A percentile compares a stretch with the other conserved stretches of the same genome.
Conservation (phyloP, 37 sponge, comb jelly and placozoan species). For the Bolinopsis microptera region DNA sequence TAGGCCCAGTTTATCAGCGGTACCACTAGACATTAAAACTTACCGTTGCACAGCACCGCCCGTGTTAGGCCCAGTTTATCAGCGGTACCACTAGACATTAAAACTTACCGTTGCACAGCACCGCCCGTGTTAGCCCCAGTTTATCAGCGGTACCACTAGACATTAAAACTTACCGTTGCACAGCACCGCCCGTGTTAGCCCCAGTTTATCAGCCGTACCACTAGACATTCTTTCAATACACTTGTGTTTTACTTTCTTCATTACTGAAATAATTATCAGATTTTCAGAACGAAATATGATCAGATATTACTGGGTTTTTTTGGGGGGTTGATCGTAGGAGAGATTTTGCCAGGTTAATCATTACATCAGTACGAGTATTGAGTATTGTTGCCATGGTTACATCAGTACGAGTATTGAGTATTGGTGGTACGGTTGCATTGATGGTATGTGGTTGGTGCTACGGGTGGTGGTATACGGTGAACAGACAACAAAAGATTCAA, state of each 20-base stretch:
- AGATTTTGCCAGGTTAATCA: too few relatives aligned
- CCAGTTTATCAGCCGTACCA: slow-evolving; percentile 90
- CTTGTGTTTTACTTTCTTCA: slow-evolving; percentile 93
- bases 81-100: slow-evolving; percentile 90
- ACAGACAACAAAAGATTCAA: too few relatives aligned
- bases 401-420: too few relatives aligned
- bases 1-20: slow-evolving; percentile 92
- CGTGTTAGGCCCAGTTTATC: slow-evolving; percentile 90
- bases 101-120: slow-evolving; percentile 89
- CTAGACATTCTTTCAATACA: slow-evolving; percentile 89
- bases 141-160: slow-evolving; percentile 88
- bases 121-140: slow-evolving; percentile 91
- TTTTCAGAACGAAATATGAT: not conserved
- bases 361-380: too few relatives aligned
- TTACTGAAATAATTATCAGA: slow-evolving; percentile 67
- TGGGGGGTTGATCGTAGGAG: too few relatives aligned
- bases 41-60: slow-evolving; percentile 93
- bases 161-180: slow-evolving; percentile 92
- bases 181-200: slow-evolving; percentile 91
- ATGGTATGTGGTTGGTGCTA: too few relatives aligned
- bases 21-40: slow-evolving; percentile 45
- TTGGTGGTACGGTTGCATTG: too few relatives aligned
- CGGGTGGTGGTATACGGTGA: too few relatives aligned
- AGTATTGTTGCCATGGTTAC: too few relatives aligned
- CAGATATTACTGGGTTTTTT: not conserved